Evolutionary conservation across 2,888 invertebrate species (phyloP).

Genomic region (Eupithecia abbreviata): DNA sequence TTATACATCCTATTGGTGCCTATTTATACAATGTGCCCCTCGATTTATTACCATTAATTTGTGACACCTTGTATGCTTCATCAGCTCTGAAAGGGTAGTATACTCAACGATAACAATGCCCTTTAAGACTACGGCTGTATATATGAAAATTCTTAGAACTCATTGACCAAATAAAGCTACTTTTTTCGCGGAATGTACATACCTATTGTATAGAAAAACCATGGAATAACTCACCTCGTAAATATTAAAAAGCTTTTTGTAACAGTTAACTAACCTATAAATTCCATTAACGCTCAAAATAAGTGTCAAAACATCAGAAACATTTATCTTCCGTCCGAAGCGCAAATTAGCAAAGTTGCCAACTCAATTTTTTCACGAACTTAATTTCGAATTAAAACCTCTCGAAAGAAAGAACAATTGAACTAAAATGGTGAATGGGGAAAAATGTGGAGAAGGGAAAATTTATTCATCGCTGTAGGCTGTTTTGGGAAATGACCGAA

Average conservation of each 20-base stretch:
- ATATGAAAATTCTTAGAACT: neutral
- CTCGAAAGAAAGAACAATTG: conserved; percentile 48
- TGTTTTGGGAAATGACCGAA: conserved; percentile 49
- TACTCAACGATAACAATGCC: neutral
- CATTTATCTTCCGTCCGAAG: conserved; percentile 40
- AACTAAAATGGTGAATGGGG: conserved; percentile 41
- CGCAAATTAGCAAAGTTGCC: conserved; percentile 47
- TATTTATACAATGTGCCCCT: neutral
- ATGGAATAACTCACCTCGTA: neutral
- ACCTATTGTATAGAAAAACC: neutral
- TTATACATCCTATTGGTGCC: neutral
- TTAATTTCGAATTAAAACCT: conserved; percentile 56
- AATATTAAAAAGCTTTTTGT: conserved; percentile 30
- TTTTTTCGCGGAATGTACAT: neutral
- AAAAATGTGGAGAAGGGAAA: conserved; percentile 53
- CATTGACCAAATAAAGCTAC: neutral
- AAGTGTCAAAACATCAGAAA: conserved; percentile 40
- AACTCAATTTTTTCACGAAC: conserved; percentile 41
- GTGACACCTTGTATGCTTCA: neutral
- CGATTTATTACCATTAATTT: neutral
- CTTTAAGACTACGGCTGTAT: neutral
- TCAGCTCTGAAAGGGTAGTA: neutral
- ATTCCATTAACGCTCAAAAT: conserved; percentile 28
- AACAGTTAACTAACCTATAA: conserved; percentile 19
- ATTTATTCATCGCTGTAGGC: conserved; percentile 63